Evolutionary conservation across 2,113 vertebrate genomes (phyloP), one percentile per base, ranked within the genome.

Genomic region (Thalassarche chlororhynchos): DNA sequence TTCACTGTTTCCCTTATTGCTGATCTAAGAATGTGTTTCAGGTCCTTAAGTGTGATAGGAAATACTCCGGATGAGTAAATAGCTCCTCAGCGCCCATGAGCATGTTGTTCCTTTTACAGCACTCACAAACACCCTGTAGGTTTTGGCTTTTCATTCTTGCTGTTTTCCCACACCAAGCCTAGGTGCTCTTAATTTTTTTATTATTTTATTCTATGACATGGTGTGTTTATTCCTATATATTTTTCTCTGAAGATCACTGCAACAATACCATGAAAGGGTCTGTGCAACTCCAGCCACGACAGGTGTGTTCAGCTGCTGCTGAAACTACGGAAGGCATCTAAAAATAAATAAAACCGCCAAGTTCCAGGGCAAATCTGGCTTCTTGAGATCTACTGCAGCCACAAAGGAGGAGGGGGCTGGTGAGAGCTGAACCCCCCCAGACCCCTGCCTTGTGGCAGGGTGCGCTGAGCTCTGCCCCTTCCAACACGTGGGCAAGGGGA

Each of bases 231-330:
- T 81, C 79, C 62, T 62, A 40, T 84, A 9, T 32, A 26, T 38
- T 60, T 54, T 51, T 62, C 64, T n/a, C 6, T 3, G 29, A 32
- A 47, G 34, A 88, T 95, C 42, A 34, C 71, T 46, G 40, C 79
- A 65, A 68, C 40, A 70, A 61, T 58, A 51, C 61, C 26, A 6
- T 21, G 32, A 91, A 86, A 51, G 36, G 9, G 4, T 64, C 61
- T 86, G 51, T 85, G 89, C 54, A 92, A 60, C 58, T 77, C 46
- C 44, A 88, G 82, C 87, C 66, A 32, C 1, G 8, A 90, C 87
- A 92, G 95, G 65, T 94, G 89, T 14, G 28, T 66, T 89, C 84
- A 97, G 90, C 84, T 96, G 80, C 92, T 96, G 89, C 82, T 94
- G 94, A 80, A 96, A 71, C 47, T 47, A 64, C 3, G 0, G 32